Evolutionary conservation across 2,888 invertebrate genomes (phyloP).

Genomic region (Pseudoips prasinana): DNA sequence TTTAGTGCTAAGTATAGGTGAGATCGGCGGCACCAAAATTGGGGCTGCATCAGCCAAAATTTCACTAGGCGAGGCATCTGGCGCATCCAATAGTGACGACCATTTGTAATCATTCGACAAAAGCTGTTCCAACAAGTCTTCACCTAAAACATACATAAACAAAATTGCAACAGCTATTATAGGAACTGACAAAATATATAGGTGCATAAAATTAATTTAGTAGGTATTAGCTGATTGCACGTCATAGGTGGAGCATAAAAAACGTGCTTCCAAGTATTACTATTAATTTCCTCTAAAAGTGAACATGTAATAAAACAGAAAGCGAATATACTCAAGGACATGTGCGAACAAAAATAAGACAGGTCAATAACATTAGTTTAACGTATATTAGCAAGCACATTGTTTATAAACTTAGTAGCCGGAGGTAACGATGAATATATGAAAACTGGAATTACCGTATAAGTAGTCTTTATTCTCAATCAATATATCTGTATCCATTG

Average conservation of each 20-base stretch:
- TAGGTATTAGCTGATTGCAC: neutral
- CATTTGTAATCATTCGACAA: constrained; percentile 66
- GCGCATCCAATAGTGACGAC: constrained; percentile 66
- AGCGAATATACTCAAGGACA: constrained; percentile 55
- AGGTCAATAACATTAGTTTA: constrained; percentile 47
- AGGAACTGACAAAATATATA: constrained; percentile 10
- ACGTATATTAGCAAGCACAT: constrained; percentile 35
- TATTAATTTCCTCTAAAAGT: neutral
- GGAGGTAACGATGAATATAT: constrained; percentile 26
- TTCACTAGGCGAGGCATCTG: constrained; percentile 75
- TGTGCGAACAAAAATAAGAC: constrained; percentile 33
- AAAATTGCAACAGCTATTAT: constrained; percentile 13
- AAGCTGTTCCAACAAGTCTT: constrained; percentile 69
- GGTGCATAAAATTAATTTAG: neutral
- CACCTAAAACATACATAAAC: constrained; percentile 40
- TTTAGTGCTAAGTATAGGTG: constrained; percentile 61
- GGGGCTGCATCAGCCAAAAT: constrained; percentile 75
- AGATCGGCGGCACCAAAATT: constrained; percentile 60
- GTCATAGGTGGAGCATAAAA: neutral
- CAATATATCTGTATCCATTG: constrained; percentile 76
- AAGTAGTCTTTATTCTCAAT: constrained; percentile 61
- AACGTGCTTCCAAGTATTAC: constrained; percentile 4
- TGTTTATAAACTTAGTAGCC: constrained; percentile 41
- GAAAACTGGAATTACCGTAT: constrained; percentile 54
- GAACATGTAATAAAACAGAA: constrained; percentile 35